Evolutionary conservation across 2,113 vertebrate genomes (phyloP).

Genomic region (Ammodytes dubius): DNA sequence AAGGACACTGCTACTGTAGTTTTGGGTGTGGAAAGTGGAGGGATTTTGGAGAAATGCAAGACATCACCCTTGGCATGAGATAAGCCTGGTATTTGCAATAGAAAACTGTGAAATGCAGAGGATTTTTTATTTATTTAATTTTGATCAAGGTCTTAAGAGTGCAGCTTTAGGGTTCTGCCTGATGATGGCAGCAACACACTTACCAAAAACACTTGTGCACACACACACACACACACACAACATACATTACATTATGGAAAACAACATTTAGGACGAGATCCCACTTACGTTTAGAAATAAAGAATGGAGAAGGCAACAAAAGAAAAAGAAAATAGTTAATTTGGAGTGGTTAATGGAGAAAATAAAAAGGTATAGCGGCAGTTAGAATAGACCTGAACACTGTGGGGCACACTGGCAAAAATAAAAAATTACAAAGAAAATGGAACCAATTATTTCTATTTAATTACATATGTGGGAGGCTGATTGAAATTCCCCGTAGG

Average conservation of each 20-base stretch:
- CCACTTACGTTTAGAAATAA: slow-evolving; percentile 74
- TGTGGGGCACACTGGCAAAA: slow-evolving; percentile 21
- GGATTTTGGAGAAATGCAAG: slow-evolving; percentile 25
- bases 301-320: slow-evolving; percentile 75
- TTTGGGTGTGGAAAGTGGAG: slow-evolving; percentile 2
- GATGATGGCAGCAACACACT: slow-evolving; percentile 86
- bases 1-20: slow-evolving; percentile 8
- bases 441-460: slow-evolving; percentile 77
- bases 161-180: slow-evolving; percentile 73
- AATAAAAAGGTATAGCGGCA: slow-evolving; percentile 46
- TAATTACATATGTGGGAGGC: slow-evolving; percentile 75
- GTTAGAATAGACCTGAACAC: slow-evolving; percentile 39
- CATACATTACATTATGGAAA: slow-evolving; percentile 37
- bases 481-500: slow-evolving; percentile 77
- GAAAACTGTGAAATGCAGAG: background rate
- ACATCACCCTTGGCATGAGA: background rate
- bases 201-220: slow-evolving; percentile 62
- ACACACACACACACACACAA: slow-evolving; percentile 54
- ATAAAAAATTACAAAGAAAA: slow-evolving; percentile 63
- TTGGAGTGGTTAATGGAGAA: slow-evolving; percentile 71
- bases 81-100: background rate
- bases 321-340: slow-evolving; percentile 75
- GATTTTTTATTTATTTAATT: background rate
- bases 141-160: slow-evolving; percentile 7
- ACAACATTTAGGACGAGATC: slow-evolving; percentile 63